Base-by-base conservation (phyloP, 23 tunicate genomes). In the Halocynthia aurantium region DNA sequence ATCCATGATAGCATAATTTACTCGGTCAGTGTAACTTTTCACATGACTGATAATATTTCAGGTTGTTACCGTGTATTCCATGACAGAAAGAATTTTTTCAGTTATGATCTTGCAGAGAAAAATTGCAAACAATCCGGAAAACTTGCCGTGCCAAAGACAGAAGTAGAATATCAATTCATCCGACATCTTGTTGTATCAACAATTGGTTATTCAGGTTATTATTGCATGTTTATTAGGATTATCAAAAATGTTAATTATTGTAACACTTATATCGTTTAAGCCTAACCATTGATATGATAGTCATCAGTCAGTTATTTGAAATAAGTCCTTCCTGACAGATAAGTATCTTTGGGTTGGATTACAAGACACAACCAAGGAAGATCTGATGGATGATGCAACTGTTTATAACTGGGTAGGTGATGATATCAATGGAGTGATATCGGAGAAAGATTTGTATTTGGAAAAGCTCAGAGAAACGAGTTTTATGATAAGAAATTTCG, bases 301-400 rank as follows among this genome's bases (percentile, higher is more conserved):
- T 4, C 63, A 13, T 15, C 63, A 58, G 52, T 71, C 11, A 9
- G 40, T 44, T 77, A 21, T 78, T 22, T 66, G 70, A 12, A 8
- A 13, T 57, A n/a, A 20, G 8, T 64, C 31, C 0, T 21, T 13
- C 9, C n/a, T 66, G 10, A 22, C 52, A 80, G 93, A 77, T 52
- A 15, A 62, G 18, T 15, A 44, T 7, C 80, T 72, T 69, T 88
- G 95, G 95, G 17, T 88, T 66, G 95, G 95, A 9, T 21, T 88
- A 15, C 19, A 67, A 60, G 86, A 88, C 52, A 53, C 87, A 6
- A 54, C 62, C 53, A 51, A 63, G 61, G 22, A n/a, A 49, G 74
- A 74, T 56, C 49, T 79, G 65, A 55, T 62, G 11, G 75, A 15
- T 13, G 10, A 15, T 20, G 31, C 13, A 19, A 53, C 56, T 51